A percentile compares a stretch with the other conserved stretches of the same genome.
phyloP scores from a whole-genome alignment of 2,888 invertebrate genomes.

The Drosophila subsilvestris region DNA sequence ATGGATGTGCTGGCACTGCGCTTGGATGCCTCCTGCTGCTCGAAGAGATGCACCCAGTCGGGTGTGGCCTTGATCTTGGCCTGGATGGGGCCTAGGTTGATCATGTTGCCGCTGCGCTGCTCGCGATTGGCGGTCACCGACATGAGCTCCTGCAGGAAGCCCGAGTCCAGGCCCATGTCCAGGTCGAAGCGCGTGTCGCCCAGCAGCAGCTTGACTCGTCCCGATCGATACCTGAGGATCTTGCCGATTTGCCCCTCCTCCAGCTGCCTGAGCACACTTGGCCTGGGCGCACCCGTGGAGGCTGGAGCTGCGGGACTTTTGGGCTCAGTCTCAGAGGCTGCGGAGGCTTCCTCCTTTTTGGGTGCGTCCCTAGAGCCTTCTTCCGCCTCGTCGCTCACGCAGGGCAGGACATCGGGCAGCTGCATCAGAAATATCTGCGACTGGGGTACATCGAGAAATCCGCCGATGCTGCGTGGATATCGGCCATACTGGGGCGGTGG shows the following conservation, averaged over 20 bases:
- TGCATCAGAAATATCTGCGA: slow-evolving; percentile 83
- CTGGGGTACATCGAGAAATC: slow-evolving; percentile 72
- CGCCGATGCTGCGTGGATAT: slow-evolving; percentile 78
- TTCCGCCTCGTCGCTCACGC: slow-evolving; percentile 64
- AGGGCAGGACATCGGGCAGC: slow-evolving; percentile 69
- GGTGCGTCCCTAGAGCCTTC: slow-evolving; percentile 21
- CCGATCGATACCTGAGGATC: slow-evolving; percentile 86
- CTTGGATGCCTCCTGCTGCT: slow-evolving; percentile 62
- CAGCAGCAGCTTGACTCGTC: slow-evolving; percentile 85
- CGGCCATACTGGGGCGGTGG: slow-evolving; percentile 61
- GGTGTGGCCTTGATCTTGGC: slow-evolving; percentile 86
- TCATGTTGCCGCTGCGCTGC: slow-evolving; percentile 86
- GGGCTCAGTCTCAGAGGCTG: slow-evolving; percentile 16
- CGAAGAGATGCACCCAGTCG: slow-evolving; percentile 85
- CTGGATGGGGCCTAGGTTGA: slow-evolving; percentile 86
- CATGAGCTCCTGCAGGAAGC: slow-evolving; percentile 86
- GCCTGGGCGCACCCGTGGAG: slow-evolving; percentile 29
- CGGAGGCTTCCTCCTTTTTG: slow-evolving; percentile 5
- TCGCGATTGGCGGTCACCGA: slow-evolving; percentile 85
- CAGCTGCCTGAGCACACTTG: slow-evolving; percentile 78
- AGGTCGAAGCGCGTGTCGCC: slow-evolving; percentile 87
- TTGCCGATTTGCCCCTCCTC: slow-evolving; percentile 87
- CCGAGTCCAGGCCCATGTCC: slow-evolving; percentile 86
- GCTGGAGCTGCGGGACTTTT: slow-evolving; percentile 32
- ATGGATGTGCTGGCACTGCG: slow-evolving; percentile 10